Conservation (phyloP, 2,888 invertebrate genomes). For the Calameuta pallipes region DNA sequence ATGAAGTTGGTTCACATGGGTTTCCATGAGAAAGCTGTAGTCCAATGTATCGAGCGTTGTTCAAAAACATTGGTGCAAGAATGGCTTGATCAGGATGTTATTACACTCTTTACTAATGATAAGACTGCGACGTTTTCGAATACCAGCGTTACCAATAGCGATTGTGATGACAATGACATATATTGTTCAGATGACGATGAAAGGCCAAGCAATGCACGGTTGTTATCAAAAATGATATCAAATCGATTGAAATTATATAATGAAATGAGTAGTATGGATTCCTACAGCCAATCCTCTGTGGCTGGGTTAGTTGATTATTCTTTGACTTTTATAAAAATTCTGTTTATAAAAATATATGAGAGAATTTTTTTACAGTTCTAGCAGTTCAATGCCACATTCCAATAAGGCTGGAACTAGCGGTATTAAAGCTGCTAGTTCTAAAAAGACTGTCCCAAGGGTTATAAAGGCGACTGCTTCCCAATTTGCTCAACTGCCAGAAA, state of each 20-base stretch:
- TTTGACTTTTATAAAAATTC: not conserved
- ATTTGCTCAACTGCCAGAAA: not conserved
- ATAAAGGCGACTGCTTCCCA: not conserved
- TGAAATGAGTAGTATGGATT: not conserved
- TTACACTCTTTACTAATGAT: not conserved
- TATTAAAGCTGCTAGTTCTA: not conserved
- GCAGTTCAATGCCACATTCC: not conserved
- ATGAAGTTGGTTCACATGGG: conserved; percentile 1
- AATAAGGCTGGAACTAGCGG: not conserved
- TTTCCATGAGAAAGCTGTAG: conserved; percentile 1
- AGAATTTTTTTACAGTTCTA: not conserved
- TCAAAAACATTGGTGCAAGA: conserved; percentile 1
- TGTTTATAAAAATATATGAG: not conserved
- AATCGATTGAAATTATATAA: not conserved
- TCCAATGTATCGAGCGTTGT: not conserved
- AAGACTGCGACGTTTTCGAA: not conserved
- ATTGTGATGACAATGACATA: not conserved
- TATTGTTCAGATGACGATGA: conserved; percentile 4
- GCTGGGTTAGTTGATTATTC: not conserved
- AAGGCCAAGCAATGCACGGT: not conserved
- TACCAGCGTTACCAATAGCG: not conserved
- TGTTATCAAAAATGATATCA: not conserved
- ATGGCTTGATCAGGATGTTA: conserved; percentile 1
- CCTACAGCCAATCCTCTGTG: not conserved
- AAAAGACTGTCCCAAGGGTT: not conserved